Evolutionary conservation across 2,888 invertebrate genomes (phyloP), one percentile per base, ranked within the genome.

Genomic region (Volucella zonaria): DNA sequence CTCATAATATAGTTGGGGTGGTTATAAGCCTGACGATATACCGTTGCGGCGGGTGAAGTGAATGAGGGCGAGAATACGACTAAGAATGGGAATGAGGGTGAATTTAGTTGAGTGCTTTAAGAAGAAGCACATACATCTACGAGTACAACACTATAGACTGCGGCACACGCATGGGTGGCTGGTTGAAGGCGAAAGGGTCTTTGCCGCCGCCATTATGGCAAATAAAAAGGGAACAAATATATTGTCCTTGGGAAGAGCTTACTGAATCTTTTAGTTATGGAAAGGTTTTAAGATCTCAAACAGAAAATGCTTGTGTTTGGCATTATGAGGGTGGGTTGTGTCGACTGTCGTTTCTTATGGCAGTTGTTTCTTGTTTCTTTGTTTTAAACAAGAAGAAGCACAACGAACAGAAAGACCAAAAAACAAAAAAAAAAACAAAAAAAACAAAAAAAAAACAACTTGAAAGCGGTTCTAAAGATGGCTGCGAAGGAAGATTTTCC

Each of bases 151-250:
- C 43, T 45, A 38, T 18, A 10, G 43, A 10, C 9, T 38, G 11
- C 38, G n/a, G 47, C 40, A 64, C 40, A 54, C 52, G 43, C 52
- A 73, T 49, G 38, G 45, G 18, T 61, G 52, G 23, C 14, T 56
- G 12, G 6, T 31, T 31, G 31, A 31, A 31, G 31, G 31, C 31
- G 31, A 31, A 12, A 51, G 66, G 43, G 56, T 45, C n/a, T 64
- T 61, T 68, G 67, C 75, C 75, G 67, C 75, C 75, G 47, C 75
- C 67, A 68, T 75, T 75, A 49, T 74, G 74, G 54, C 62, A 75
- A 75, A 64, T 59, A 71, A 77, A 81, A 64, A 64, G 42, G 62
- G 52, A 77, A 52, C 61, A 62, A 67, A 75, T 14, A 75, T 14
- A 14, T 14, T 61, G 59, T 67, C 70, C 64, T 71, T 61, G 59